Conservation (phyloP, 2,113 vertebrate species). For the Phasianus colchicus region DNA sequence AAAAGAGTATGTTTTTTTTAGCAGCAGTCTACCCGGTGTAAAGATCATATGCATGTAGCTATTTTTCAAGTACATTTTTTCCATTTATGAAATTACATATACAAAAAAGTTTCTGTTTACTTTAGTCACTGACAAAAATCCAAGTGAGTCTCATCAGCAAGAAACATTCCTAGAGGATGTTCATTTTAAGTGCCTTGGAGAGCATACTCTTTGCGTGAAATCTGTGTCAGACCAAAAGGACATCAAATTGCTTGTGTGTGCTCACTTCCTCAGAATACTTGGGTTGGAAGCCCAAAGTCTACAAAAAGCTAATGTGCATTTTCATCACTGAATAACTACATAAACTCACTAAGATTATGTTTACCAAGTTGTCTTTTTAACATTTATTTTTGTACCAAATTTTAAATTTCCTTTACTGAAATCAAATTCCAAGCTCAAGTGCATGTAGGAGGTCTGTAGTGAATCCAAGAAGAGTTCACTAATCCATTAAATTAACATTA, state of each 20-base stretch:
- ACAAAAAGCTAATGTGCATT: neutral
- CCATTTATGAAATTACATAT: neutral
- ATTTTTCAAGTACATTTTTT: neutral
- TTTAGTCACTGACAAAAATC: neutral
- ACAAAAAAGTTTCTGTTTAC: neutral
- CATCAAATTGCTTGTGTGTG: neutral
- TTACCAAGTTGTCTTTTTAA: neutral
- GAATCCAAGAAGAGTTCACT: neutral
- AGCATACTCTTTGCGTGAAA: neutral
- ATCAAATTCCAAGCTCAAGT: neutral
- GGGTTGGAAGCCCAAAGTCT: neutral
- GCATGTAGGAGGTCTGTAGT: rapidly evolving
- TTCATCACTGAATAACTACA: neutral
- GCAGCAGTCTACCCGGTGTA: neutral
- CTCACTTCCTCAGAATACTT: neutral
- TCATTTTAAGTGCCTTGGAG: neutral
- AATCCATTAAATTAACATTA: neutral
- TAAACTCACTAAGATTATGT: neutral
- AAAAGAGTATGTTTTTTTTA: neutral
- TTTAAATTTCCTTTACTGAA: neutral
- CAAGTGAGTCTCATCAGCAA: neutral
- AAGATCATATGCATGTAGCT: neutral
- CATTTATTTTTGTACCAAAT: neutral
- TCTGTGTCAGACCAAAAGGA: neutral
- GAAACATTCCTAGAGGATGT: neutral